Percentiles rank a stretch among this genome's conserved stretches.
phyloP scores from a whole-genome alignment of 2,113 vertebrate genomes.

The Lepus americanus region DNA sequence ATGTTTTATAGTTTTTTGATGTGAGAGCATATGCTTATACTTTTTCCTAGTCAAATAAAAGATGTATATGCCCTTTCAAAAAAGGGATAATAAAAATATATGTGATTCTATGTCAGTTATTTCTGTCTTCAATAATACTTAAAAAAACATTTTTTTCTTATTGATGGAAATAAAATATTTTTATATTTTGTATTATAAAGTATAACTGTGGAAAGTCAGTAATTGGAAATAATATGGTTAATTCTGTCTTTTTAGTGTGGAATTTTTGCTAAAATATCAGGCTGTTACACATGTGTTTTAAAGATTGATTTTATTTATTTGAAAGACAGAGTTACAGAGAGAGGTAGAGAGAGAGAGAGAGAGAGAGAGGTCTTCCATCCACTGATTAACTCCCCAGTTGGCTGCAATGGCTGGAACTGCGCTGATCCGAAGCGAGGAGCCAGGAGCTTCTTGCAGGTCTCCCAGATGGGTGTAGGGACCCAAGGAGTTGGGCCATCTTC shows the following conservation, averaged over 20 bases:
- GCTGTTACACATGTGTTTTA: background rate
- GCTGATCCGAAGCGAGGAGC: too few relatives aligned
- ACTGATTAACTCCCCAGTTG: too few relatives aligned
- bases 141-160: constrained; percentile 1
- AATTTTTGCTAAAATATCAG: background rate
- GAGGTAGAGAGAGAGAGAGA: too few relatives aligned
- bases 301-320: too few relatives aligned
- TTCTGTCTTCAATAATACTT: background rate
- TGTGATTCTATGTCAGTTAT: background rate
- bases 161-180: constrained; percentile 48
- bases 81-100: constrained; percentile 47
- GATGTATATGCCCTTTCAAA: background rate
- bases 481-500: too few relatives aligned
- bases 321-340: too few relatives aligned
- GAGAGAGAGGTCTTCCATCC: too few relatives aligned
- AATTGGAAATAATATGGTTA: constrained; percentile 16
- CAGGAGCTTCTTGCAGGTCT: too few relatives aligned
- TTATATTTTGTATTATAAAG: constrained; percentile 20
- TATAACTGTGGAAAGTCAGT: background rate
- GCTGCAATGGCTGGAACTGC: too few relatives aligned
- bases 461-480: too few relatives aligned
- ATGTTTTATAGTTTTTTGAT: constrained; percentile 42
- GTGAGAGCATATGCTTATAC: background rate
- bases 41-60: constrained; percentile 48
- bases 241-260: background rate